Conservation (phyloP, 2,888 invertebrate genomes). For the Chymomyza amoena region DNA sequence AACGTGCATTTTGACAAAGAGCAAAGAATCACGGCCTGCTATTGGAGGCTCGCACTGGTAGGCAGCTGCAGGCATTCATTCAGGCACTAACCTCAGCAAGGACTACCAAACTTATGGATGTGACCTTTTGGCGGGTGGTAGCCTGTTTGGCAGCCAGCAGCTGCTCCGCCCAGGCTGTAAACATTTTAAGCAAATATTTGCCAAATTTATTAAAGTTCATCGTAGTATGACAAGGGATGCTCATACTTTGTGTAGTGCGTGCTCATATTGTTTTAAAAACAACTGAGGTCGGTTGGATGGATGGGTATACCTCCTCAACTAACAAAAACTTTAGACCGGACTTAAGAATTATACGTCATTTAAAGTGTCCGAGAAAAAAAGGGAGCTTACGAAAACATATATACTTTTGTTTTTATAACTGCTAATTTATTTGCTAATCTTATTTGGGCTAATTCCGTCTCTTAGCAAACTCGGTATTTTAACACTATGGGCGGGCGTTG, state of each 20-base stretch:
- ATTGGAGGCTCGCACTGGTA: conserved; percentile 26
- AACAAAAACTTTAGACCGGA: too few species aligned
- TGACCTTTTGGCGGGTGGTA: neutral
- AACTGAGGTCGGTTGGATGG: neutral
- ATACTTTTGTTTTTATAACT: conserved; percentile 12
- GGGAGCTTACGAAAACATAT: conserved; percentile 32
- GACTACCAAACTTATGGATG: neutral
- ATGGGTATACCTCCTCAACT: neutral
- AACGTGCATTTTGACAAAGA: conserved; percentile 54
- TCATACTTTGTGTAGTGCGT: neutral
- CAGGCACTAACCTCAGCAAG: neutral
- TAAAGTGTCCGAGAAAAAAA: neutral
- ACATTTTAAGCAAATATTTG: conserved; percentile 62
- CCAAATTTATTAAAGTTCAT: conserved; percentile 61
- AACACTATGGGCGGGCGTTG: neutral
- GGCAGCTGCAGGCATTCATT: neutral
- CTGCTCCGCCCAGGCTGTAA: conserved; percentile 32
- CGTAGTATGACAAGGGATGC: conserved; percentile 26
- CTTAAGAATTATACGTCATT: neutral
- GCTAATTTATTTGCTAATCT: conserved; percentile 12
- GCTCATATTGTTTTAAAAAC: neutral
- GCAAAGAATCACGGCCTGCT: conserved; percentile 52
- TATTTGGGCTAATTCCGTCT: neutral
- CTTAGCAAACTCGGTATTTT: too few species aligned
- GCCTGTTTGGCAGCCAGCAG: neutral